Evolutionary conservation across 2,888 invertebrate species (phyloP).

Genomic region (Eristalinus aeneus): DNA sequence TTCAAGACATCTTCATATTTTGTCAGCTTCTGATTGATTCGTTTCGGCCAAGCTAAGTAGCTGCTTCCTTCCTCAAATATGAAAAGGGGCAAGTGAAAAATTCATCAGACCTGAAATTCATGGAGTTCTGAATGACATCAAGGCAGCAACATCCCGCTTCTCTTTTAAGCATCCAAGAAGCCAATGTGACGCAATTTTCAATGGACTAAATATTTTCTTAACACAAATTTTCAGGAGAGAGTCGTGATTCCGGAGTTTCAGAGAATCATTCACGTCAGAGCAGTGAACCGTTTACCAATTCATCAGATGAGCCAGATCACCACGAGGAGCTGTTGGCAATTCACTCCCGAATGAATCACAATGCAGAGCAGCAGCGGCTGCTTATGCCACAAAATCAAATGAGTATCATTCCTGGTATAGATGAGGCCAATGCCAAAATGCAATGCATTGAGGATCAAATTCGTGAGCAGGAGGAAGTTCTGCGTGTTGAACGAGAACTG

Average conservation of each 20-base stretch:
- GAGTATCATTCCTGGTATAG: conserved; percentile 81
- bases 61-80: too few species aligned
- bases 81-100: too few species aligned
- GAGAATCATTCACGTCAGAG: conserved; percentile 90
- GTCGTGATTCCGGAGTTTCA: conserved; percentile 89
- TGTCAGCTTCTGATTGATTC: too few species aligned
- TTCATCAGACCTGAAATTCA: too few species aligned
- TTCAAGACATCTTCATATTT: too few species aligned
- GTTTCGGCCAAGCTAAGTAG: too few species aligned
- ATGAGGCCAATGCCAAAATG: conserved; percentile 82
- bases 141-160: too few species aligned
- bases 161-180: too few species aligned
- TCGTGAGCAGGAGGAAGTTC: conserved; percentile 87
- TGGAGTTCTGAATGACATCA: too few species aligned
- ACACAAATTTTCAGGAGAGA: conserved; percentile 82
- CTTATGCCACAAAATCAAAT: conserved; percentile 73
- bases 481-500: conserved; percentile 89
- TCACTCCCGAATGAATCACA: conserved; percentile 73
- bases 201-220: too few species aligned
- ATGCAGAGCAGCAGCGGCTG: conserved; percentile 60
- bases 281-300: conserved; percentile 89
- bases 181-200: too few species aligned
- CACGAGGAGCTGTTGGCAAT: conserved; percentile 84
- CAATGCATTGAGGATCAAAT: conserved; percentile 85
- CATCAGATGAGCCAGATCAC: conserved; percentile 85